Evolutionary conservation across 1,140 invertebrate species (phyloP).

Genomic region (Phenacoccus solenopsis): DNA sequence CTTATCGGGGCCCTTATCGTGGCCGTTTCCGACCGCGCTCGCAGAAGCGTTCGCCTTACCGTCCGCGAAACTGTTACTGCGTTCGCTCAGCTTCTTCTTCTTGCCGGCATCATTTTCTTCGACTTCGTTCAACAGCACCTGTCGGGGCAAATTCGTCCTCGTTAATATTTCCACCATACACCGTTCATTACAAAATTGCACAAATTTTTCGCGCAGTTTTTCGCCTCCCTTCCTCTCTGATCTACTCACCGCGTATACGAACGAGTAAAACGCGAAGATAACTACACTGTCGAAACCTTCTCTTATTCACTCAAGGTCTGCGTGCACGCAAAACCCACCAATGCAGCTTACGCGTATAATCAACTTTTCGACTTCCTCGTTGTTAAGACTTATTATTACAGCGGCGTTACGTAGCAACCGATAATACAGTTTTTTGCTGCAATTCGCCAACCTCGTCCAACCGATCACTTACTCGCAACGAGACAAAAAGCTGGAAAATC

Average conservation of each 20-base stretch:
- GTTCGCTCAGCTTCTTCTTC: conserved; percentile 13
- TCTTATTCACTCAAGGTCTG: neutral
- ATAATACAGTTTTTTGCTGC: neutral
- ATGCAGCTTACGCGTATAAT: neutral
- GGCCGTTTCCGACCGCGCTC: conserved; percentile 11
- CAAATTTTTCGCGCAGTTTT: neutral
- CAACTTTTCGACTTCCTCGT: neutral
- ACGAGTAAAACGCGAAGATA: no score
- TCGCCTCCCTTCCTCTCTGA: neutral
- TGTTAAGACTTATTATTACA: neutral
- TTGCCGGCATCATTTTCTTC: conserved; percentile 41
- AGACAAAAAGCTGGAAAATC: no score
- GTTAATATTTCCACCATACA: no score
- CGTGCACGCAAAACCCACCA: neutral
- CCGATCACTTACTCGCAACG: no score
- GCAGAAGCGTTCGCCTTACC: conserved; percentile 17
- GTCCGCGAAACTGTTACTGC: conserved; percentile 8
- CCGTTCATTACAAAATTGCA: no score
- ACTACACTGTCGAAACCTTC: no score
- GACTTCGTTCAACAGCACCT: conserved; percentile 45
- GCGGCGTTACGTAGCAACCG: neutral
- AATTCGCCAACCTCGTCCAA: no score
- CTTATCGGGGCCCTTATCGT: conserved; percentile 21
- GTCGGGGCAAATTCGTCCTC: no score
- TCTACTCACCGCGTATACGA: neutral